Evolutionary conservation across 2,797 vertebrate genomes (phyloP).

Genomic region (Muscicapa comitata): DNA sequence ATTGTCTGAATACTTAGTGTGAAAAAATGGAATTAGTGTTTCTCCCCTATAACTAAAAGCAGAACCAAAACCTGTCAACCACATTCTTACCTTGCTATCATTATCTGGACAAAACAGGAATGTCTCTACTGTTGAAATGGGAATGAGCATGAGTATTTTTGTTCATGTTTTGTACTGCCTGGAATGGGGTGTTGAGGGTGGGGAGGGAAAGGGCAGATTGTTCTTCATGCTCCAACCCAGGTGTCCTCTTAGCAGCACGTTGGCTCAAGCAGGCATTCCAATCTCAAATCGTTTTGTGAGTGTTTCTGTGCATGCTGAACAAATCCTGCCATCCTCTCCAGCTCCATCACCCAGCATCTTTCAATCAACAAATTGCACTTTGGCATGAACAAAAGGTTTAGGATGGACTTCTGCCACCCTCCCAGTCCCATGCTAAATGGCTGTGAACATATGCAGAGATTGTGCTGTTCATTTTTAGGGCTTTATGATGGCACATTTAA

Average conservation of each 20-base stretch:
- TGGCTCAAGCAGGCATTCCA: slow-evolving; percentile 1
- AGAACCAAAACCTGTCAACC: background rate
- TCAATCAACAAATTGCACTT: slow-evolving; percentile 63
- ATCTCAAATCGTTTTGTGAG: background rate
- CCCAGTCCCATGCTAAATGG: slow-evolving; percentile 51
- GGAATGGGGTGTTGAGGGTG: background rate
- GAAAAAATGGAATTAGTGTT: background rate
- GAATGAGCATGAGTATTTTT: background rate
- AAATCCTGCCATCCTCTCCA: slow-evolving; percentile 13
- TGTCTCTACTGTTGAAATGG: background rate
- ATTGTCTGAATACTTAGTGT: background rate
- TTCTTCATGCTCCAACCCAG: background rate
- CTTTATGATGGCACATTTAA: slow-evolving; percentile 60
- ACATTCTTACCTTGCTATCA: background rate
- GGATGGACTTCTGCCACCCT: slow-evolving; percentile 65
- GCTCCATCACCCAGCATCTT: slow-evolving; percentile 37
- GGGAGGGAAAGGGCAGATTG: background rate
- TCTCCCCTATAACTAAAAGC: background rate
- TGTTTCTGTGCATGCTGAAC: slow-evolving; percentile 2
- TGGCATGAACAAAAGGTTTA: slow-evolving; percentile 60
- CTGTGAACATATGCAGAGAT: slow-evolving; percentile 58
- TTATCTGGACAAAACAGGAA: background rate
- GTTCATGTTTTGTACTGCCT: background rate
- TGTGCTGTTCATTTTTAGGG: slow-evolving; percentile 59
- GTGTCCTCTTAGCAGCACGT: slow-evolving; percentile 33